These are phyloP conservation scores for Chanos chanos DNA, from an alignment of 2,797 vertebrate genomes.

Conservation along the genomic window DNA sequence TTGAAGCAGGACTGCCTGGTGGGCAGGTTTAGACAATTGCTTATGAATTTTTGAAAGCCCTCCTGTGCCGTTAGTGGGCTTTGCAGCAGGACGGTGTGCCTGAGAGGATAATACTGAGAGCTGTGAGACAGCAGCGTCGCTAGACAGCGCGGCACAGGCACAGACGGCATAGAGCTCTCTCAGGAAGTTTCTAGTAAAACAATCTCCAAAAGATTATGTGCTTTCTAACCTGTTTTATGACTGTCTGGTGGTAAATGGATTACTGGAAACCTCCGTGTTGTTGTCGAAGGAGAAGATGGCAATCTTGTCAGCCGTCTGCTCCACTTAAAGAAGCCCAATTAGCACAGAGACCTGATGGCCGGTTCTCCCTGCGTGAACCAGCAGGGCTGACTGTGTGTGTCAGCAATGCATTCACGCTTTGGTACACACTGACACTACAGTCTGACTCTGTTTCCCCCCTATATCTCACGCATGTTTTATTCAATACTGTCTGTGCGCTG, in stretches of 20 bases:
- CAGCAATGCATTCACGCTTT: no score
- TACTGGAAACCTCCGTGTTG: constrained; percentile 33
- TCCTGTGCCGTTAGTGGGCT: neutral
- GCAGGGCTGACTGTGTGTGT: no score
- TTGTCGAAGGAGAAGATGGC: constrained; percentile 15
- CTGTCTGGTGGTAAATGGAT: constrained; percentile 49
- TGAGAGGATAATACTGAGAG: constrained; percentile 27
- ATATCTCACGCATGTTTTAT: no score
- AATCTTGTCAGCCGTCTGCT: constrained; percentile 34
- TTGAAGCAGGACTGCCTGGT: neutral
- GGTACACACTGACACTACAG: no score
- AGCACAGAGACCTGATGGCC: constrained; percentile 18
- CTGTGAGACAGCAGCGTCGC: constrained; percentile 11
- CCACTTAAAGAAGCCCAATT: constrained; percentile 21
- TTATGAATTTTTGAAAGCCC: neutral
- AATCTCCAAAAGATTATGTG: constrained; percentile 43
- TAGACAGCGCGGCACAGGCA: constrained; percentile 3
- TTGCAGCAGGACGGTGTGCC: constrained; percentile 12
- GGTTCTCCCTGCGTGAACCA: no score
- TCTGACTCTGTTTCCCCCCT: no score
- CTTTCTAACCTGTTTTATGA: constrained; percentile 35
- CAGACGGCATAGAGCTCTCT: neutral
- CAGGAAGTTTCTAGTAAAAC: constrained; percentile 33
- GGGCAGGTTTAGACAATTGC: neutral
- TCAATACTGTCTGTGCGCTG: no score